Percentiles rank a stretch among this genome's conserved stretches.
Conservation (phyloP, 2,113 vertebrate genomes). For the Odobenus rosmarus region DNA sequence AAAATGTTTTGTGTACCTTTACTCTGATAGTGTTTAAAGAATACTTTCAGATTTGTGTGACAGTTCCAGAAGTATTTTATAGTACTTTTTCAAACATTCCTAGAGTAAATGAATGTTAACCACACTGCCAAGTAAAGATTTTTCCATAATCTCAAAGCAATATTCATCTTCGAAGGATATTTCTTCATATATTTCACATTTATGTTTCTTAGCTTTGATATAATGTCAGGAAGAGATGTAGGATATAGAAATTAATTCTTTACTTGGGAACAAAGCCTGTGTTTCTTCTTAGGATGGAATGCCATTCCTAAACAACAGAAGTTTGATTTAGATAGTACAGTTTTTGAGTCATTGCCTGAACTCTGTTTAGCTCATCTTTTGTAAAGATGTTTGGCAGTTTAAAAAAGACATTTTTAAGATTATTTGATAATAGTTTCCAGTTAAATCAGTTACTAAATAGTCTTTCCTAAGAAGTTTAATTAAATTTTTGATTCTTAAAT, state of each 20-base stretch:
- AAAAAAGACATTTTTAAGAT: constrained; percentile 60
- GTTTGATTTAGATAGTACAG: neutral
- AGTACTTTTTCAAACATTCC: constrained; percentile 55
- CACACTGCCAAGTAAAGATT: constrained; percentile 54
- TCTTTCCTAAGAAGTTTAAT: constrained; percentile 34
- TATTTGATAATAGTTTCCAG: constrained; percentile 6
- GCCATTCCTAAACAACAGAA: constrained; percentile 33
- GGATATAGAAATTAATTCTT: neutral
- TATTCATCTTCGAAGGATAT: constrained; percentile 48
- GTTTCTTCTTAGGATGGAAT: constrained; percentile 35
- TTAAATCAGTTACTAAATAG: constrained; percentile 41
- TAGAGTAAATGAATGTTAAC: constrained; percentile 48
- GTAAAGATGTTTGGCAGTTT: constrained; percentile 56
- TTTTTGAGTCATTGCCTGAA: constrained; percentile 31
- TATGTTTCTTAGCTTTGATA: constrained; percentile 46
- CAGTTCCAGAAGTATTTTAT: constrained; percentile 60
- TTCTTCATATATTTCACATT: constrained; percentile 43
- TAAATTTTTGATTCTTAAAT: constrained; percentile 52
- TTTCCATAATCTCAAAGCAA: constrained; percentile 52
- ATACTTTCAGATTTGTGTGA: constrained; percentile 43
- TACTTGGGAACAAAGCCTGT: constrained; percentile 35
- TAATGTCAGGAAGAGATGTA: constrained; percentile 5
- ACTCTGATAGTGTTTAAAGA: constrained; percentile 53
- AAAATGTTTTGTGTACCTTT: constrained; percentile 44
- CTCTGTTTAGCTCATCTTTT: constrained; percentile 38